Conservation (phyloP, 2,113 vertebrate genomes). For the Tragelaphus imberbis region DNA sequence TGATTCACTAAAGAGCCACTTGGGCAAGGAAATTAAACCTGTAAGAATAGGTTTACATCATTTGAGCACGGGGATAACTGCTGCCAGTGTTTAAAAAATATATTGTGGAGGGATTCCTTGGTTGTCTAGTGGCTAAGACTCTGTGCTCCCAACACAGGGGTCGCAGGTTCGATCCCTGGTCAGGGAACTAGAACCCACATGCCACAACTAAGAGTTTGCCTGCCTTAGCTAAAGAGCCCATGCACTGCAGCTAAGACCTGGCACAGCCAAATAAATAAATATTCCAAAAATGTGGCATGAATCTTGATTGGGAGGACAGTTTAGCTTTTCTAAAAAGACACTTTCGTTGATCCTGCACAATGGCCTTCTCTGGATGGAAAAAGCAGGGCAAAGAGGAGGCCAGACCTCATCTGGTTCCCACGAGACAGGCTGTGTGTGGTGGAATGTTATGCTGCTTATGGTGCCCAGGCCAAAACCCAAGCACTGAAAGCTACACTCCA, state of each 20-base stretch:
- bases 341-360: neutral
- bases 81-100: neutral
- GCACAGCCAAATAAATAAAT: neutral
- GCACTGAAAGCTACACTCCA: neutral
- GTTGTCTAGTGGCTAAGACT: neutral
- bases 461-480: neutral
- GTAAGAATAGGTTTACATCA: neutral
- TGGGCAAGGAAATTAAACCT: neutral
- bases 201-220: neutral
- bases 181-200: neutral
- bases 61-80: neutral
- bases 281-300: accelerated
- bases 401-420: neutral
- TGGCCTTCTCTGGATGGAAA: neutral
- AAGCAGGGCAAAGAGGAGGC: neutral
- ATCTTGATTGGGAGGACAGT: neutral
- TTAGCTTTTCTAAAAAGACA: neutral
- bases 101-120: neutral
- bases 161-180: neutral
- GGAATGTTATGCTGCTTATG: neutral
- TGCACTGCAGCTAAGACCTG: neutral
- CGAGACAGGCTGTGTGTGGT: accelerated
- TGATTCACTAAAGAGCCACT: neutral
- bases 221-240: neutral
- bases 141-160: neutral